Evolutionary conservation across 64 coral and sea anemone species (phyloP).

Genomic region (Porites australiensis): DNA sequence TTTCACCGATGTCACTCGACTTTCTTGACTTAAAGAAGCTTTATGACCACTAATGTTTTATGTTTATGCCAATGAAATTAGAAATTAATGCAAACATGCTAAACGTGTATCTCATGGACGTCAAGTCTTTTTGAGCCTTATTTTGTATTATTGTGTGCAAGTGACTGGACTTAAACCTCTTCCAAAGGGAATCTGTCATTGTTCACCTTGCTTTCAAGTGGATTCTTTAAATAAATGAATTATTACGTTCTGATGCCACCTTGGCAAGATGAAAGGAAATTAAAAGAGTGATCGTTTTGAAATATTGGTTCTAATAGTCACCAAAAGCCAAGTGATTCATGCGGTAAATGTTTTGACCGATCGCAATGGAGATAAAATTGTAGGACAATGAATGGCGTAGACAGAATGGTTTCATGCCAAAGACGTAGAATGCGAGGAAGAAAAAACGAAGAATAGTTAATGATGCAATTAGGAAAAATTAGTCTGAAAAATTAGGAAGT

Average conservation of each 20-base stretch:
- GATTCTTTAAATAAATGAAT: slow-evolving; percentile 41
- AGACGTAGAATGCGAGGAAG: background rate
- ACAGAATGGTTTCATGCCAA: background rate
- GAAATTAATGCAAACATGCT: background rate
- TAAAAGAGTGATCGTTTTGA: slow-evolving; percentile 14
- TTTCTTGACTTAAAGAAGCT: slow-evolving; percentile 9
- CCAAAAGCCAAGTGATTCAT: background rate
- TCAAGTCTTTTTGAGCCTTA: too few species aligned
- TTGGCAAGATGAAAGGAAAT: slow-evolving; percentile 8
- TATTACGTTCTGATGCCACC: background rate
- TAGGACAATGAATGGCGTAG: background rate
- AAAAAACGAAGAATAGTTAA: background rate
- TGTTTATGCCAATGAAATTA: background rate
- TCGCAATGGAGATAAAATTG: background rate
- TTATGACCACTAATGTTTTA: background rate
- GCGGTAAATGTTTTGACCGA: slow-evolving; percentile 13
- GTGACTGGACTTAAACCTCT: background rate
- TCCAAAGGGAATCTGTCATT: background rate
- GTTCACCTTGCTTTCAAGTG: background rate
- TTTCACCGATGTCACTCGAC: background rate
- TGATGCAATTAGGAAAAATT: background rate
- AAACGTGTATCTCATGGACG: too few species aligned
- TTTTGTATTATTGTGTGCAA: background rate
- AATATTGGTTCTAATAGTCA: slow-evolving; percentile 15
- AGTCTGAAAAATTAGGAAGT: background rate